Evolutionary conservation across 2,888 invertebrate species (phyloP), one percentile per base, ranked within the genome.

Genomic region (Unio delphinus): DNA sequence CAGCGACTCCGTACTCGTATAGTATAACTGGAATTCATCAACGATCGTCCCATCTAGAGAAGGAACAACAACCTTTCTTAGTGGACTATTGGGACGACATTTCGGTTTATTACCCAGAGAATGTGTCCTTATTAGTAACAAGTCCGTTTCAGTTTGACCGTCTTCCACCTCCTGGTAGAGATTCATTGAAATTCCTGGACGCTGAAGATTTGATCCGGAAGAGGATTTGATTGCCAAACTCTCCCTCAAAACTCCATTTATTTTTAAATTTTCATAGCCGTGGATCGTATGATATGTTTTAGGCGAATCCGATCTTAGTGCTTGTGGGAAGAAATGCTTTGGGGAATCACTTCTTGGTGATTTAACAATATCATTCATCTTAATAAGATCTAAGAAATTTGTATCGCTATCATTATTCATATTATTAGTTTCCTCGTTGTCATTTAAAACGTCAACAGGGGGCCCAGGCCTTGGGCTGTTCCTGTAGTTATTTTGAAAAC

Each of bases 371-470:
- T 78, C 79, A 20, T 30, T 66, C 55, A 78, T 76, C 26, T 78
- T 68, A 8, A 81, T 55, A 28, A 81, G 62, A 20, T 81, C 78
- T 45, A 81, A 61, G 11, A 79, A 70, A 64, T 72, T 74, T 17
- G 70, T 54, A 61, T 67, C 74, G 18, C 69, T 65, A 26, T 73
- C 73, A 34, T 58, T 70, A 17, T 72, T 68, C 7, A 28, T 26
- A 55, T 45, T 20, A 20, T 23, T 54, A 17, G 66, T 64, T 5
- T 56, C 59, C 62, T 63, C 68, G 55, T 58, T 64, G 8, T 62
- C 57, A 58, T 58, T 45, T 45, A 45, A 15, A 45, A 45, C 45
- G 15, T 45, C 45, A 45, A 45, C 45, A 15, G 3, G 45, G 45
- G 45, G 45, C 15, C 45, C 45, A 45, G 45, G 15, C 15, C 45